A percentile compares a stretch with the other conserved stretches of the same genome.
Evolutionary conservation across 2,888 invertebrate genomes (phyloP).

Genomic region (Chirona hameri): DNA sequence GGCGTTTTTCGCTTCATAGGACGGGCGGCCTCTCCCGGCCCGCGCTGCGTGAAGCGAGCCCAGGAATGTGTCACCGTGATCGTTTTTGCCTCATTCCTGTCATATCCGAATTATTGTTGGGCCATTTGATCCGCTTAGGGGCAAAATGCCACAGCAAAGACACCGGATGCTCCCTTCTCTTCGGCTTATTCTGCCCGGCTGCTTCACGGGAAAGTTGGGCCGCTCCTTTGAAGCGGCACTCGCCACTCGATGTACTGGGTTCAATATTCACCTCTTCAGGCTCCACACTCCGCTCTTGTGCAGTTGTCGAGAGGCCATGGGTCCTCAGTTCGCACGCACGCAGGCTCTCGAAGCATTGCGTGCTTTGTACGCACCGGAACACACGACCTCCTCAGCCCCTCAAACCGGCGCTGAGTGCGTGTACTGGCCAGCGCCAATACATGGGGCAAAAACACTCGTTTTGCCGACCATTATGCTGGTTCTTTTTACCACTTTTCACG

Average conservation of each 20-base stretch:
- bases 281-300: background rate
- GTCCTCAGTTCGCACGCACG: background rate
- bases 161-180: conserved; percentile 5
- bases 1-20: no score
- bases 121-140: conserved; percentile 28
- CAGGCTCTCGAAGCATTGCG: no score
- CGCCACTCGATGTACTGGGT: background rate
- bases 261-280: background rate
- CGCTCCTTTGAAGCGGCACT: background rate
- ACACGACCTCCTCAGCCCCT: background rate
- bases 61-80: background rate
- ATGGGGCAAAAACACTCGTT: background rate
- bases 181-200: background rate
- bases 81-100: conserved; percentile 6
- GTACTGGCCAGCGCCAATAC: background rate
- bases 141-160: conserved; percentile 8
- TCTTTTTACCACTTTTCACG: background rate
- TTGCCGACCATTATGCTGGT: background rate
- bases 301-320: background rate
- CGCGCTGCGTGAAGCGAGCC: background rate
- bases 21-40: no score
- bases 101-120: conserved; percentile 24
- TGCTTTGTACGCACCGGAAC: background rate
- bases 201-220: background rate
- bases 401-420: background rate